Evolutionary conservation across 1,140 invertebrate species (phyloP), one percentile per base, ranked within the genome.

Genomic region (Zaprionus ghesquierei): DNA sequence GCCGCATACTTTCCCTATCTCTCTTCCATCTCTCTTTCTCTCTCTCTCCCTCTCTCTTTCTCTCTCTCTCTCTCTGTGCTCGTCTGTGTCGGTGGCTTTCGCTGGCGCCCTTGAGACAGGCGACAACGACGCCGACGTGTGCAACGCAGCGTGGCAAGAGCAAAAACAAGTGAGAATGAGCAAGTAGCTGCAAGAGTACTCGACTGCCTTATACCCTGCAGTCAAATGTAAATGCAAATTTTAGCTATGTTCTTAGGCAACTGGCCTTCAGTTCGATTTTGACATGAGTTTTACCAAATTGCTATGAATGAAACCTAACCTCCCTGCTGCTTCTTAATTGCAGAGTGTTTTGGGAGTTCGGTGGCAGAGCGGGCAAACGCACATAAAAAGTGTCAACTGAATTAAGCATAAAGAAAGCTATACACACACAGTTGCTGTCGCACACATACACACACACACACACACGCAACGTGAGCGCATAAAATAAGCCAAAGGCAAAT

Each of bases 101-200:
- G 55, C 55, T 50, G 50, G 56, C 70, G 65, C 70, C 70, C 70
- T 73, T 73, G 65, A 73, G 70, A 73, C 70, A 69, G 70, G 38
- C 61, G 41, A 50, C 60, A 38, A 51, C 56, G 29, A 53, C 49
- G 50, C 55, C 46, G 69, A 53, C 63, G 56, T 69, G 49, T 49
- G 56, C 63, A 69, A 49, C 64, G 63, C 56, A 54, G 56, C 49
- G 27, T 53, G 49, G 23, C 54, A 55, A 4, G 10, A 38, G 13
- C 6, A 29, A n/a, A 9, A 9, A 41, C 35, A 41, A 41, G 35
- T 41, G 35, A 41, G n/a, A 38, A 38, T 38, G 20, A 3, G n/a
- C 2, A 64, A 33, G 15, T 46, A 25, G 8, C 18, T 9, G 9
- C n/a, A n/a, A 5, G 5, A 49, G 5, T 46, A 27, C n/a, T 15